These are phyloP conservation scores for Troides helena DNA, from an alignment of 2,888 invertebrate species.

Conservation along the genomic window DNA sequence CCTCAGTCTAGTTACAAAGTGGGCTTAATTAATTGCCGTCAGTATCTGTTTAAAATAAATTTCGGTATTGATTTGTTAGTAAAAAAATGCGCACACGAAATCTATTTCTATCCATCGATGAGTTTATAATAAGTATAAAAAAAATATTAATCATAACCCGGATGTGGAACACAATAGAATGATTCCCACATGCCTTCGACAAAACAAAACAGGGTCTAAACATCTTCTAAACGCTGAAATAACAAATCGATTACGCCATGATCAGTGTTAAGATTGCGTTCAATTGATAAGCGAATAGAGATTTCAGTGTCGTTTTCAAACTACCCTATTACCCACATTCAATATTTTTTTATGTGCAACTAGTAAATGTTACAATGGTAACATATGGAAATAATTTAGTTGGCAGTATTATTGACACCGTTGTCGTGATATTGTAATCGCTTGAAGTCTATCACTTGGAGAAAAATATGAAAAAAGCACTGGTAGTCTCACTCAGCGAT, in stretches of 20 bases:
- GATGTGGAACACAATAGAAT: constrained; percentile 76
- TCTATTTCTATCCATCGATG: constrained; percentile 37
- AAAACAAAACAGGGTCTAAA: constrained; percentile 75
- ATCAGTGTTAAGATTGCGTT: constrained; percentile 55
- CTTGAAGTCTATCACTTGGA: constrained; percentile 51
- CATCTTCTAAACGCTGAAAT: constrained; percentile 76
- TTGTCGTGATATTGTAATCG: constrained; percentile 34
- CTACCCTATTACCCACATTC: not conserved
- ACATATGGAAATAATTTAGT: not conserved
- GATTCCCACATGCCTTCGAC: constrained; percentile 78
- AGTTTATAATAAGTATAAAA: constrained; percentile 57
- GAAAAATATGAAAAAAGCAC: constrained; percentile 63
- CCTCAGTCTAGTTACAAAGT: not conserved
- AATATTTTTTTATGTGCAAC: not conserved
- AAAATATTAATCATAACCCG: constrained; percentile 68
- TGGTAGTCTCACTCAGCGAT: constrained; percentile 80
- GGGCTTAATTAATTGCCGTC: not conserved
- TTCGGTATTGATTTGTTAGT: not conserved
- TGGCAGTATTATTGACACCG: not conserved
- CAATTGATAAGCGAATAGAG: constrained; percentile 45
- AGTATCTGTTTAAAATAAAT: not conserved
- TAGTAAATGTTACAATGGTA: not conserved
- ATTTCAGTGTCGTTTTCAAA: constrained; percentile 9
- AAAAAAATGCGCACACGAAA: not conserved
- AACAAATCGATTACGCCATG: constrained; percentile 76